Conservation (phyloP, 23 tunicate genomes). For the Diplosoma virens region DNA sequence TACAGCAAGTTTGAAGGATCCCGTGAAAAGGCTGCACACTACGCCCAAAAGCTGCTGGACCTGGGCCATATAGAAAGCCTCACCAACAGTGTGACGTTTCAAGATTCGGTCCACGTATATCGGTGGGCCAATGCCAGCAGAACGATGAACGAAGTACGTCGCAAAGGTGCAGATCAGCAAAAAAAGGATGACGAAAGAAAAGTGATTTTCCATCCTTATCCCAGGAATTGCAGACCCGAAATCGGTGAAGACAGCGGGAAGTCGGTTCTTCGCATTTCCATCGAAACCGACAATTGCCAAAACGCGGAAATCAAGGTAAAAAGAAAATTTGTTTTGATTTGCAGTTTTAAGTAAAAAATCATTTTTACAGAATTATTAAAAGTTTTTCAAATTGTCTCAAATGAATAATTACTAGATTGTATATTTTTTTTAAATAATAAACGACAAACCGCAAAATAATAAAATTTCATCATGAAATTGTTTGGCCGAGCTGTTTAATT, state of each 20-base stretch:
- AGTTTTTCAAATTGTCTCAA: too few relatives aligned
- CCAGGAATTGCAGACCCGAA: neutral
- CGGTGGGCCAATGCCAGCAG: constrained; percentile 79
- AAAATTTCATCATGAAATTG: too few relatives aligned
- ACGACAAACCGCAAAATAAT: too few relatives aligned
- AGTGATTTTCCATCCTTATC: neutral
- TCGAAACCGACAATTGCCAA: constrained; percentile 76
- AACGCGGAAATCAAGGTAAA: constrained; percentile 79
- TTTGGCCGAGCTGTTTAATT: too few relatives aligned
- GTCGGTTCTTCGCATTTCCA: constrained; percentile 58
- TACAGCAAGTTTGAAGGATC: constrained; percentile 82
- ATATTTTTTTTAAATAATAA: too few relatives aligned
- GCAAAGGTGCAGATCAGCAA: constrained; percentile 10
- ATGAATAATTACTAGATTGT: too few relatives aligned
- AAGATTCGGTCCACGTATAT: constrained; percentile 67
- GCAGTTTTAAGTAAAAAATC: too few relatives aligned
- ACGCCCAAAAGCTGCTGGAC: constrained; percentile 86
- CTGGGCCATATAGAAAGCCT: constrained; percentile 84
- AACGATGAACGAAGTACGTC: constrained; percentile 55
- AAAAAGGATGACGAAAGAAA: neutral
- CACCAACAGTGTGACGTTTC: constrained; percentile 39
- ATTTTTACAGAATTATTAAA: too few relatives aligned
- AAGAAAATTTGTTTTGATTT: neutral
- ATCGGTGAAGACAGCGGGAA: constrained; percentile 17
- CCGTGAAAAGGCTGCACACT: constrained; percentile 62